Percentiles rank a stretch among this genome's conserved stretches.
Evolutionary conservation across 2,113 vertebrate genomes (phyloP).

Genomic region (Gasterosteus aculeatus): DNA sequence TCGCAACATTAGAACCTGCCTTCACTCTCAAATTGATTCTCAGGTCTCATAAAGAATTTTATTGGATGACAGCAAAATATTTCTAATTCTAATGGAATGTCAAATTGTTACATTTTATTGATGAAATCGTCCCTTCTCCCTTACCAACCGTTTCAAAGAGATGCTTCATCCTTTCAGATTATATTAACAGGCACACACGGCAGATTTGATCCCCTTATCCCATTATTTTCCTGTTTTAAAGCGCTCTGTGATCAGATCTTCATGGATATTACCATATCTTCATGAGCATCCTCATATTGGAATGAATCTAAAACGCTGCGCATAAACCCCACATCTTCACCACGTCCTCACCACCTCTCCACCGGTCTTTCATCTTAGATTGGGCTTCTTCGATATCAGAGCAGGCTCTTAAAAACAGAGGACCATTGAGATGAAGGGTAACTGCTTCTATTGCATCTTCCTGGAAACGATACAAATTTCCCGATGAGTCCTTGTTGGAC

Average conservation of each 20-base stretch:
- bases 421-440: not conserved
- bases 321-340: not conserved
- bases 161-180: not conserved
- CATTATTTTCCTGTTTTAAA: slow-evolving; percentile 10
- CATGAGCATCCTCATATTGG: not conserved
- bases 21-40: not conserved
- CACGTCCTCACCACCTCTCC: not conserved
- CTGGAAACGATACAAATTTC: not conserved
- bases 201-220: slow-evolving; percentile 8
- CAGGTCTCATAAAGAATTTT: not conserved
- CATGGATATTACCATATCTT: slow-evolving; percentile 9
- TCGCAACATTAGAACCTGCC: not conserved
- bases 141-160: not conserved
- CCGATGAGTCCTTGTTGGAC: not conserved
- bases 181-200: not conserved
- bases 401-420: slow-evolving; percentile 5
- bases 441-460: not conserved
- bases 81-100: not conserved
- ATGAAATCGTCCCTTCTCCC: not conserved
- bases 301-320: not conserved
- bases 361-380: slow-evolving; percentile 13
- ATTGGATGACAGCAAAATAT: not conserved
- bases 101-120: not conserved
- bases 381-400: slow-evolving; percentile 8
- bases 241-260: not conserved